phyloP scores from a whole-genome alignment of 2,113 vertebrate genomes.

The Gallinago undulata region DNA sequence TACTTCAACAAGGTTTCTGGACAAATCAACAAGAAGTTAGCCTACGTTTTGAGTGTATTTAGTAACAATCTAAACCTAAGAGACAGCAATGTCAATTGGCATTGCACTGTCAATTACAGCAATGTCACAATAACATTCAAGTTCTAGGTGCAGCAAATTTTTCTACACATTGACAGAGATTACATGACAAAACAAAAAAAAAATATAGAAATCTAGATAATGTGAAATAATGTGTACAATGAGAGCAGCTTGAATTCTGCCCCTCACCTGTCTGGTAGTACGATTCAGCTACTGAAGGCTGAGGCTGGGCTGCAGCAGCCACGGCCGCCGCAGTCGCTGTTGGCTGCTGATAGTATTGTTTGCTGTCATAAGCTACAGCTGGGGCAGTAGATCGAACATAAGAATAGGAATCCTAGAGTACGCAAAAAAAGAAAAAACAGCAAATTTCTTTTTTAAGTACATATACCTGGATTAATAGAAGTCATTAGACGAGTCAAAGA shows the following conservation, averaged over 20 bases:
- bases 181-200: no score
- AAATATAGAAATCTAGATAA: neutral
- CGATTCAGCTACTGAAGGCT: constrained; percentile 92
- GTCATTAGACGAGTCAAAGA: neutral
- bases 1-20: neutral
- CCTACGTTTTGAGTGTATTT: neutral
- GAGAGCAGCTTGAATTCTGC: neutral
- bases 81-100: no score
- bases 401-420: constrained; percentile 90
- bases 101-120: no score
- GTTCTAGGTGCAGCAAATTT: no score
- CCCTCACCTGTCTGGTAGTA: constrained; percentile 95
- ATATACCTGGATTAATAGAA: neutral
- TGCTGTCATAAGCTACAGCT: constrained; percentile 93
- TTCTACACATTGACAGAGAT: no score
- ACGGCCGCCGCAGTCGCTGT: constrained; percentile 84
- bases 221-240: neutral
- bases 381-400: constrained; percentile 94
- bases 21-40: neutral
- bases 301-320: constrained; percentile 89
- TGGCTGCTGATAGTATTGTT: constrained; percentile 97
- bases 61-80: no score
- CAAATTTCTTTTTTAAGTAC: neutral
- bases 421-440: neutral
- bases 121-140: no score